These are phyloP conservation scores for Ptychobarbus kaznakovi DNA, from an alignment of 2,797 vertebrate genomes.

Conservation along the genomic window DNA sequence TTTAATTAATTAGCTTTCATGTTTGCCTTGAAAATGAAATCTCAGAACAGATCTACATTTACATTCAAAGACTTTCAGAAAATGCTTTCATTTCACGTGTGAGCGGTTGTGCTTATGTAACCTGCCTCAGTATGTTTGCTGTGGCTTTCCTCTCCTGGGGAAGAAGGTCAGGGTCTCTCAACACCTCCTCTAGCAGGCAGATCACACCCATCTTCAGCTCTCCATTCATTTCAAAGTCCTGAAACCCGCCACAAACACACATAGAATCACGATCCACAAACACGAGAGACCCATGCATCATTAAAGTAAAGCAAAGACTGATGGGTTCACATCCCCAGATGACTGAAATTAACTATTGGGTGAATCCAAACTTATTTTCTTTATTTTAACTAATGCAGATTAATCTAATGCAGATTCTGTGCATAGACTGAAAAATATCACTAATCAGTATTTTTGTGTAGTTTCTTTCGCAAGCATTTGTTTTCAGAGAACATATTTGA, in stretches of 20 bases:
- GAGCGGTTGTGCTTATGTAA: not conserved
- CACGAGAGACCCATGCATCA: not conserved
- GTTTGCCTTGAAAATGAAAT: not conserved
- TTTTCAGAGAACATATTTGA: not conserved
- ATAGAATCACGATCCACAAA: slow-evolving; percentile 22
- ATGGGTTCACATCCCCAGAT: not conserved
- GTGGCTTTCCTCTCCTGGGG: slow-evolving; percentile 97
- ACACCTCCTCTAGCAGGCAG: slow-evolving; percentile 92
- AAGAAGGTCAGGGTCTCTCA: slow-evolving; percentile 94
- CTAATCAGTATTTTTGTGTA: not conserved
- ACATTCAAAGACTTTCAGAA: not conserved
- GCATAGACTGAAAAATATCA: not conserved
- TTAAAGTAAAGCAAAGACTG: not conserved
- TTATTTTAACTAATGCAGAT: not conserved
- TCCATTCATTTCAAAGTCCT: slow-evolving; percentile 96
- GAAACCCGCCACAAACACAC: slow-evolving; percentile 35
- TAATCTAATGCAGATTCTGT: not conserved
- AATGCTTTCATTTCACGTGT: not conserved
- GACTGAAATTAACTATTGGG: not conserved
- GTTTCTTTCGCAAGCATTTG: not conserved
- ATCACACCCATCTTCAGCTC: slow-evolving; percentile 94
- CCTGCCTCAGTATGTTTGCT: slow-evolving; percentile 90
- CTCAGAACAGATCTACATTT: not conserved
- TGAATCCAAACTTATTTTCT: not conserved
- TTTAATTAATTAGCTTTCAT: not conserved